phyloP scores from a whole-genome alignment of 1,140 invertebrate genomes.

The Diorhabda carinulata region DNA sequence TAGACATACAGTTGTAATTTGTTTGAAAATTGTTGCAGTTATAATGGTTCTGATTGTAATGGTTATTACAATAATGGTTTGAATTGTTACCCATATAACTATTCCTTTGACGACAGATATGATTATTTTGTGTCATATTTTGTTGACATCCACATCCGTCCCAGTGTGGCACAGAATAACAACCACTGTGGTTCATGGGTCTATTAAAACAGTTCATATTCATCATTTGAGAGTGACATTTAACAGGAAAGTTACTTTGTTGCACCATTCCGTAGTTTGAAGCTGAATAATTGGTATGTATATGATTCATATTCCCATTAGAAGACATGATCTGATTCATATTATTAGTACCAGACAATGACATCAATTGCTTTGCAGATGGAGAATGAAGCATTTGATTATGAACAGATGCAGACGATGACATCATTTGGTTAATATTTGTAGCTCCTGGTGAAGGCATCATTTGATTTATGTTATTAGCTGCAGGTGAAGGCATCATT shows the following conservation, averaged over 20 bases:
- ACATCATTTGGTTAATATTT: slow-evolving; percentile 34
- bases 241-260: neutral
- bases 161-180: slow-evolving; percentile 29
- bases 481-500: slow-evolving; percentile 32
- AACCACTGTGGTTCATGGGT: slow-evolving; percentile 22
- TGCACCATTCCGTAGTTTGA: slow-evolving; percentile 28
- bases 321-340: slow-evolving; percentile 42
- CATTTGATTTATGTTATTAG: slow-evolving; percentile 29
- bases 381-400: slow-evolving; percentile 32
- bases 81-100: slow-evolving; percentile 25
- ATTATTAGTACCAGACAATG: slow-evolving; percentile 38
- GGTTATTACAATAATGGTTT: slow-evolving; percentile 48
- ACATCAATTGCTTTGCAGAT: slow-evolving; percentile 26
- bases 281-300: slow-evolving; percentile 28
- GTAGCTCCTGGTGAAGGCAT: slow-evolving; percentile 38
- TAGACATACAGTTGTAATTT: slow-evolving; percentile 30
- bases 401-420: slow-evolving; percentile 26
- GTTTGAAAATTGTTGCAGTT: slow-evolving; percentile 25
- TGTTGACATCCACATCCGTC: slow-evolving; percentile 30
- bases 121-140: slow-evolving; percentile 27
- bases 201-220: slow-evolving; percentile 25
- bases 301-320: slow-evolving; percentile 21
- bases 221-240: slow-evolving; percentile 24
- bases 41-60: slow-evolving; percentile 18
- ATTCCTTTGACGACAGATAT: slow-evolving; percentile 25